Base-by-base conservation (phyloP, 2,888 invertebrate genomes). In the Thera obeliscata region DNA sequence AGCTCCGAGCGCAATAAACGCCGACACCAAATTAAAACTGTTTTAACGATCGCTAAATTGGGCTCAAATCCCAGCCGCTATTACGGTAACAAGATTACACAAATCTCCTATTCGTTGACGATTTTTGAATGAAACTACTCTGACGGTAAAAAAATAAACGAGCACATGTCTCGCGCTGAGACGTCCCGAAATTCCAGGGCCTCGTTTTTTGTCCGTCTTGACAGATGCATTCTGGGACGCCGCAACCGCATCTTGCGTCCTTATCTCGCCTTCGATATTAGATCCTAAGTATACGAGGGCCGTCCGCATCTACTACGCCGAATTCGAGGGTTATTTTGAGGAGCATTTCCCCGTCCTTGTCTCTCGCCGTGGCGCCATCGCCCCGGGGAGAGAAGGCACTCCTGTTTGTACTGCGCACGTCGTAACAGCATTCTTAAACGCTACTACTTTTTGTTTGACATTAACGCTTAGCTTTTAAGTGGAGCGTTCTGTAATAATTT, bases 181-280 rank as follows among this genome's bases (percentile, higher is more conserved):
- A 85, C 91, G 85, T 91, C 90, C 93, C 91, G 82, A 91, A 93
- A 93, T 92, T 93, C 92, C 92, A 82, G 85, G 82, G 87, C 85
- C 86, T 85, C 83, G 81, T 91, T 93, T 93, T 83, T 77, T 89
- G 91, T 91, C 86, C 86, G 80, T 84, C 88, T 89, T 91, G 90
- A 92, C 92, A 91, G 93, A 93, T 93, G 92, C 93, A 90, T 88
- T 92, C 88, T 90, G 90, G 88, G 87, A 88, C 87, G 91, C 89
- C 88, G 81, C 89, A 91, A 91, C 90, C 90, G 87, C 90, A 91
- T 91, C 91, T 91, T 91, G 87, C 89, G 75, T 93, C 93, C 91
- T 88, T 91, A 88, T 93, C 91, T 75, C 82, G 78, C 90, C 75
- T 87, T 83, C 81, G 85, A 88, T 88, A 89, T 86, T 83, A 84